Evolutionary conservation across 2,888 invertebrate genomes (phyloP).

Genomic region (Ypsolopha sequella): DNA sequence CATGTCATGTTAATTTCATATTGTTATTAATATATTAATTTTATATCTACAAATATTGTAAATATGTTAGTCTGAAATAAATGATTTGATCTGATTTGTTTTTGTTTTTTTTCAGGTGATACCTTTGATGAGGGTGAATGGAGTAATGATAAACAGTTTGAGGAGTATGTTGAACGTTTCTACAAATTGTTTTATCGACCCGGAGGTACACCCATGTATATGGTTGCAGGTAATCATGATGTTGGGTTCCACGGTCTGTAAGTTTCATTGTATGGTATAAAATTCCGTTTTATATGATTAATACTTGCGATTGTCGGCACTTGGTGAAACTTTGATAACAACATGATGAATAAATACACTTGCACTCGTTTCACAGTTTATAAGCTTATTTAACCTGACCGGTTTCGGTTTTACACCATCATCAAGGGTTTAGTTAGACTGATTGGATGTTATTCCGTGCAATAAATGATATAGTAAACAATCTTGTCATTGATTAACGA

Average conservation of each 20-base stretch:
- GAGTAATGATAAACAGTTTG: constrained; percentile 82
- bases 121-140: constrained; percentile 95
- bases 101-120: constrained; percentile 77
- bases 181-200: constrained; percentile 82
- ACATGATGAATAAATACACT: too few relatives aligned
- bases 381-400: too few relatives aligned
- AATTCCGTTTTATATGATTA: too few relatives aligned
- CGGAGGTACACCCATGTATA: constrained; percentile 73
- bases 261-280: constrained; percentile 22
- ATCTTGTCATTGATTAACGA: too few relatives aligned
- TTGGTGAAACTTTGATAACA: too few relatives aligned
- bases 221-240: constrained; percentile 96
- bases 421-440: too few relatives aligned
- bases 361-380: too few relatives aligned
- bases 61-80: background rate
- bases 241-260: constrained; percentile 96
- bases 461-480: too few relatives aligned
- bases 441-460: too few relatives aligned
- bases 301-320: too few relatives aligned
- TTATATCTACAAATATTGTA: too few relatives aligned
- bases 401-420: too few relatives aligned
- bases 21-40: constrained; percentile 8
- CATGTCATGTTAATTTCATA: background rate
- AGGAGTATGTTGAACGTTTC: constrained; percentile 84
- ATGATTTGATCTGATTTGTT: background rate